phyloP scores from a whole-genome alignment of 2,797 vertebrate genomes.

The Eospalax fontanierii region DNA sequence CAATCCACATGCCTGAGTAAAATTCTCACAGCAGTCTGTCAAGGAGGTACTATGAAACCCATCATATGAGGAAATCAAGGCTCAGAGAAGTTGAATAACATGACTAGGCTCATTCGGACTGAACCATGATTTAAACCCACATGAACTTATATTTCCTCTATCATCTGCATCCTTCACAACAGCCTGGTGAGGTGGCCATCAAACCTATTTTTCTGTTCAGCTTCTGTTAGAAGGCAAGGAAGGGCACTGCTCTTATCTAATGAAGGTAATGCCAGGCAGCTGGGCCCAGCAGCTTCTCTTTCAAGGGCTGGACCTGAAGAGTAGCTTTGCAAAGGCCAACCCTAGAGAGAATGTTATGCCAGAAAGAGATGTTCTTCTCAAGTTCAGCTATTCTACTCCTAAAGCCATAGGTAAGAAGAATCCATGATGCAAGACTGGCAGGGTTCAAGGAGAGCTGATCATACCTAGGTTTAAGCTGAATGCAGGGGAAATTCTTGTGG shows the following conservation, averaged over 20 bases:
- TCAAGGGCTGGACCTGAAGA: not conserved
- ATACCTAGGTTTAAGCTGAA: not conserved
- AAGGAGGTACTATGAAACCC: not conserved
- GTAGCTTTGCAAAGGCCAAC: not conserved
- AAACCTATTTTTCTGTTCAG: not conserved
- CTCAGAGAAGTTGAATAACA: not conserved
- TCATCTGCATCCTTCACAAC: not conserved
- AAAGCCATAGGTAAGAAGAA: not conserved
- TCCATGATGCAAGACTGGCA: not conserved
- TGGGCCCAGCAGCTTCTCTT: not conserved
- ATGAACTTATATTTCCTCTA: not conserved
- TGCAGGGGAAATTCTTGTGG: not conserved
- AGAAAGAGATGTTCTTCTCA: not conserved
- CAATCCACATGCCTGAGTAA: not conserved
- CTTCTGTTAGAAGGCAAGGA: not conserved
- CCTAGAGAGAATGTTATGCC: not conserved
- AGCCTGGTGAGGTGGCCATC: not conserved
- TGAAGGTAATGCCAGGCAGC: not conserved
- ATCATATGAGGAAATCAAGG: not conserved
- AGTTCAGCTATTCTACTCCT: not conserved
- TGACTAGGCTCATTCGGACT: not conserved
- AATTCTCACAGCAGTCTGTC: not conserved
- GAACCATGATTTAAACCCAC: constrained; percentile 41
- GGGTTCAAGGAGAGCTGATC: not conserved
- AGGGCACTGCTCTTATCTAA: not conserved